Evolutionary conservation across 2,113 vertebrate genomes (phyloP).

Genomic region (Rhizomys pruinosus): DNA sequence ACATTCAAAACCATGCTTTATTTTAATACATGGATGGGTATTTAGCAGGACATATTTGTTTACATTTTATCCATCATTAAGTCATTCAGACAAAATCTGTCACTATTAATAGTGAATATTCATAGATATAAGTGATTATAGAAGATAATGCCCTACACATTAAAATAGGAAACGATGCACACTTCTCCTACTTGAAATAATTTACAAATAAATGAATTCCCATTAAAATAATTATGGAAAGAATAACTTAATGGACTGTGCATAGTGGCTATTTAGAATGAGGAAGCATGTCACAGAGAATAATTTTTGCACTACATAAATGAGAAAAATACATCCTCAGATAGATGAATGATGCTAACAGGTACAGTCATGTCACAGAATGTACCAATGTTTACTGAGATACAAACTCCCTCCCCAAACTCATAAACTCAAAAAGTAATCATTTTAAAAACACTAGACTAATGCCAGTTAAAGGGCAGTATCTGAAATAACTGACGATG

Average conservation of each 20-base stretch:
- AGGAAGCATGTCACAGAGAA: background rate
- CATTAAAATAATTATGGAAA: background rate
- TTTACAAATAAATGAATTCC: background rate
- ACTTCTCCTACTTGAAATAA: background rate
- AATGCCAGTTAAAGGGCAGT: background rate
- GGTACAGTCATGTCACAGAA: background rate
- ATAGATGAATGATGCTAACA: background rate
- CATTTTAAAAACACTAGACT: background rate
- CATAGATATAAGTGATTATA: background rate
- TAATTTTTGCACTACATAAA: no score
- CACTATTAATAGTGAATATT: background rate
- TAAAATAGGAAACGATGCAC: background rate
- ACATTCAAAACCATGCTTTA: no score
- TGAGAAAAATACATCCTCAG: background rate
- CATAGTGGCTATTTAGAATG: background rate
- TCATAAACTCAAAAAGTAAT: background rate
- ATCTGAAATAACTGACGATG: background rate
- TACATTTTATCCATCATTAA: background rate
- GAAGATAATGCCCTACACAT: background rate
- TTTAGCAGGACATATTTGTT: background rate
- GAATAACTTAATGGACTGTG: no score
- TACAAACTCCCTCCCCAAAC: background rate
- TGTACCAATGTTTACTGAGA: background rate
- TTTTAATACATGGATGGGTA: background rate
- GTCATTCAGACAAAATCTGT: background rate